phyloP scores from a whole-genome alignment of 2,888 invertebrate species.

The Pandemis corylana region DNA sequence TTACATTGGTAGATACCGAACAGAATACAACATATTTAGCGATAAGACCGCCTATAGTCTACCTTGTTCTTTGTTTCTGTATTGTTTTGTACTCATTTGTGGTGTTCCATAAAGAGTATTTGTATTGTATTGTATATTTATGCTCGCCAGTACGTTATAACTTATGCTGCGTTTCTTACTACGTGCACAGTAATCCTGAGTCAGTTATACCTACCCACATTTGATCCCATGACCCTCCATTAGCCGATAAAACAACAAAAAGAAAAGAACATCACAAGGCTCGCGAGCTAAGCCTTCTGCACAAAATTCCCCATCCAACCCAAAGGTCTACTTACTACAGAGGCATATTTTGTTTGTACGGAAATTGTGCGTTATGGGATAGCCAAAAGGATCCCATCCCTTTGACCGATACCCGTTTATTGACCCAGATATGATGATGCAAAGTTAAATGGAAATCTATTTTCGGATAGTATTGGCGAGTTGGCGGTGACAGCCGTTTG shows the following conservation, averaged over 20 bases:
- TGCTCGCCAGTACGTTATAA: no score
- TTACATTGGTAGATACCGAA: no score
- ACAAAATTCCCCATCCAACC: conserved; percentile 6
- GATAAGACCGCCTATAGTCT: no score
- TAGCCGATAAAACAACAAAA: conserved; percentile 11
- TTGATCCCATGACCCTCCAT: conserved; percentile 1
- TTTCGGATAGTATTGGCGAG: conserved; percentile 5
- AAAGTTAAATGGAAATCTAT: conserved; percentile 25
- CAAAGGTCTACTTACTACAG: neutral
- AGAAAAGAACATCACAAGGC: neutral
- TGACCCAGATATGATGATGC: conserved; percentile 29
- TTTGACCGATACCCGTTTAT: conserved; percentile 21
- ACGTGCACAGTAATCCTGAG: neutral
- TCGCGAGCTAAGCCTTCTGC: neutral
- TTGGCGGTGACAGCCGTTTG: conserved; percentile 15
- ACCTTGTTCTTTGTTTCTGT: no score
- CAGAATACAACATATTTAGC: no score
- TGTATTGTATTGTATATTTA: no score
- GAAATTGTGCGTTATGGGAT: conserved; percentile 23
- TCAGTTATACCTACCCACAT: neutral
- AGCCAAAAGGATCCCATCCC: conserved; percentile 14
- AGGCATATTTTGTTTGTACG: conserved; percentile 19
- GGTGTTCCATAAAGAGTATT: no score
- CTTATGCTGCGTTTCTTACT: neutral
- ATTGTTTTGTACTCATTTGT: no score